These are phyloP conservation scores for Coecobrya sp. DNA, from an alignment of 2,888 invertebrate species.

Conservation along the genomic window DNA sequence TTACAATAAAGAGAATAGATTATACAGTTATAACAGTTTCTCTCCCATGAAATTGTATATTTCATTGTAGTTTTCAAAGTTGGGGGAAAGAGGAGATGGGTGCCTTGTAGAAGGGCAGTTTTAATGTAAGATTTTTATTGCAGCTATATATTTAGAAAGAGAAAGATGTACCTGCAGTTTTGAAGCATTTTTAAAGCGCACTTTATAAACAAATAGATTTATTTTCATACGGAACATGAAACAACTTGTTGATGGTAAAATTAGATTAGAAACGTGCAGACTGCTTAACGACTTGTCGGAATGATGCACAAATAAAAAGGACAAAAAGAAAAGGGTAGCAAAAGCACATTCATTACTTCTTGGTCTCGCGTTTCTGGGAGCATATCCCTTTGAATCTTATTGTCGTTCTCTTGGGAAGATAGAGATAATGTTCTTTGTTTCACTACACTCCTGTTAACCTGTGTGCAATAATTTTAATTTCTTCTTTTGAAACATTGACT, in stretches of 20 bases:
- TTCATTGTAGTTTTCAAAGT: no score
- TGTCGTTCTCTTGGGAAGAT: conserved; percentile 11
- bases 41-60: no score
- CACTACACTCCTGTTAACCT: background rate
- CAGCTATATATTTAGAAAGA: background rate
- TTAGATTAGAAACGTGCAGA: conserved; percentile 64
- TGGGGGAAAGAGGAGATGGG: no score
- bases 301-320: conserved; percentile 42
- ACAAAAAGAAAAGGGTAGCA: conserved; percentile 65
- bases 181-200: no score
- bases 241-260: conserved; percentile 70
- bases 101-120: no score
- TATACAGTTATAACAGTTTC: no score
- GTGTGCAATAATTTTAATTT: conserved; percentile 77
- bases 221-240: conserved; percentile 28
- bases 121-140: background rate
- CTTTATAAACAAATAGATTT: conserved; percentile 21
- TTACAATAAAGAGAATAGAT: no score
- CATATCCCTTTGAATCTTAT: conserved; percentile 37
- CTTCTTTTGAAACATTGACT: conserved; percentile 50
- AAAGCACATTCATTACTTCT: conserved; percentile 52
- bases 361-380: conserved; percentile 25
- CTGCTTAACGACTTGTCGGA: conserved; percentile 71
- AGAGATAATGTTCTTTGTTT: conserved; percentile 26
- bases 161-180: background rate